These are phyloP conservation scores for Sitophilus oryzae DNA, from an alignment of 1,140 invertebrate genomes.

Conservation along the genomic window DNA sequence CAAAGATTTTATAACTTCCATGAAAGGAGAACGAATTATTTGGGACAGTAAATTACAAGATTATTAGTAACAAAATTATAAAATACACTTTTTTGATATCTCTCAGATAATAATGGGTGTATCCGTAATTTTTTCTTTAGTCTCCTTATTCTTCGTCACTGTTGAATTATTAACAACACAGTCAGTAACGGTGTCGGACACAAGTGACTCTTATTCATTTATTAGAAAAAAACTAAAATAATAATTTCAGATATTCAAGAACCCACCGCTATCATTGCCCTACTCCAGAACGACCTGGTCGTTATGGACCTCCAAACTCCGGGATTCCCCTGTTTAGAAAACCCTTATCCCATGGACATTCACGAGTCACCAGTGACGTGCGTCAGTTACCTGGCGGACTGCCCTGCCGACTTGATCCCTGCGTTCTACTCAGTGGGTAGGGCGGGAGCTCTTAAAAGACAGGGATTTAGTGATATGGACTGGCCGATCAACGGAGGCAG, in stretches of 20 bases:
- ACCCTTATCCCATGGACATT: constrained; percentile 98
- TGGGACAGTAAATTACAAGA: no score
- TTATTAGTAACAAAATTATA: no score
- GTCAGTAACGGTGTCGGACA: no score
- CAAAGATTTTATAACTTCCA: no score
- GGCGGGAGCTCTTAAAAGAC: constrained; percentile 47
- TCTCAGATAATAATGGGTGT: no score
- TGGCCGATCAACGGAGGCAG: constrained; percentile 95
- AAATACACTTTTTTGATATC: no score
- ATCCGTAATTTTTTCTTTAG: no score
- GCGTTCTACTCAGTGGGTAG: constrained; percentile 68
- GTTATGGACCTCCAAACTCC: constrained; percentile 91
- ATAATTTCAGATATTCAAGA: constrained; percentile 90
- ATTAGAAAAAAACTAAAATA: no score
- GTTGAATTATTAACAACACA: no score
- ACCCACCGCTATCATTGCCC: constrained; percentile 94
- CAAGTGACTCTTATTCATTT: no score
- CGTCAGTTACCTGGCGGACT: constrained; percentile 94
- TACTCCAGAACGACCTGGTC: constrained; percentile 96
- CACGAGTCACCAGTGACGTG: constrained; percentile 96
- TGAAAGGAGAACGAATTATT: no score
- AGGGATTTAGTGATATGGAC: constrained; percentile 88
- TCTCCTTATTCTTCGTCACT: no score
- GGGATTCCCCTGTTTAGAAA: constrained; percentile 98
- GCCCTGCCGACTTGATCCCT: constrained; percentile 92